Percentiles rank a stretch among this genome's conserved stretches.
Conservation (phyloP, 2,797 vertebrate species). For the Sebastes umbrosus region DNA sequence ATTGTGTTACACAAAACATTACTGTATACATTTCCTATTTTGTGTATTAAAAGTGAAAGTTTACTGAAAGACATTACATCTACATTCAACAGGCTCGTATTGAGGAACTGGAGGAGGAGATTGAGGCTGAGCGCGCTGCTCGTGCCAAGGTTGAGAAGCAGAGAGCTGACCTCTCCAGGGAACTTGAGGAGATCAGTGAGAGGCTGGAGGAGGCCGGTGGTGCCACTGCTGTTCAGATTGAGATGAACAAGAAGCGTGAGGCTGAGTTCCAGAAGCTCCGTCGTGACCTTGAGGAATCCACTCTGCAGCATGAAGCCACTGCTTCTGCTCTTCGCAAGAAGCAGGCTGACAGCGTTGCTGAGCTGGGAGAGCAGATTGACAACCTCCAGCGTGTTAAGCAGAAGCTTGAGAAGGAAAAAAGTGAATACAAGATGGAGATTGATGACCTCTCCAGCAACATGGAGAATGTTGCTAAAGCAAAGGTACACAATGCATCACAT, state of each 20-base stretch:
- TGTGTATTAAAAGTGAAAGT: background rate
- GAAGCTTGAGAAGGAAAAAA: too few relatives aligned
- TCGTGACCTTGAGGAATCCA: constrained; percentile 88
- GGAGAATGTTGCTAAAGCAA: constrained; percentile 86
- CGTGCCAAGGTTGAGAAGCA: constrained; percentile 87
- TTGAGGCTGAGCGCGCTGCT: constrained; percentile 82
- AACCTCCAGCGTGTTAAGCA: constrained; percentile 89
- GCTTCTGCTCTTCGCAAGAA: constrained; percentile 86
- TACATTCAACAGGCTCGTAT: constrained; percentile 80
- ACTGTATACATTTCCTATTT: background rate
- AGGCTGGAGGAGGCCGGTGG: constrained; percentile 88
- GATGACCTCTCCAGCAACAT: constrained; percentile 84
- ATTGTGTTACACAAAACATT: background rate
- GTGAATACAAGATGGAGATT: too few relatives aligned
- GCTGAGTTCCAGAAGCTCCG: constrained; percentile 89
- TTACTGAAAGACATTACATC: background rate
- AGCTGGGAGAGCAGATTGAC: constrained; percentile 89
- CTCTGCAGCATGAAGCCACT: constrained; percentile 88
- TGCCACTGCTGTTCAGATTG: constrained; percentile 83
- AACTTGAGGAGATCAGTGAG: constrained; percentile 91
- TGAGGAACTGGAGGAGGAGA: constrained; percentile 90
- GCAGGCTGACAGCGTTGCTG: constrained; percentile 86
- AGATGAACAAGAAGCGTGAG: constrained; percentile 90
- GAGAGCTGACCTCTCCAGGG: constrained; percentile 82
- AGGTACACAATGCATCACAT: constrained; percentile 69